These are phyloP conservation scores for Drosophila ficusphila DNA, from an alignment of 1,140 invertebrate species.

Conservation along the genomic window DNA sequence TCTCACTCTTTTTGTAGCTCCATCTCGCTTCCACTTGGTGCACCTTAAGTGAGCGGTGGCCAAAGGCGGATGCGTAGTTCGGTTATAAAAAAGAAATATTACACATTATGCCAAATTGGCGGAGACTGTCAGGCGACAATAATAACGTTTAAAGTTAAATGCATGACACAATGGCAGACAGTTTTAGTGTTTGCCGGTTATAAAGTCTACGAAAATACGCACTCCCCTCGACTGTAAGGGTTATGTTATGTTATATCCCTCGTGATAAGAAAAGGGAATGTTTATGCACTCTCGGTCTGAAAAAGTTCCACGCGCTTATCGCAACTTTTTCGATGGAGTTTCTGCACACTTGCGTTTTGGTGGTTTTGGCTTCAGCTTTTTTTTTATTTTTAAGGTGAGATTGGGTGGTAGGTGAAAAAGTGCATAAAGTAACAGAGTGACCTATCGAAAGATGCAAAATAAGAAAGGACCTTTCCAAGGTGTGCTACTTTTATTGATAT, in stretches of 20 bases:
- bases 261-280: slow-evolving; percentile 38
- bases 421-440: slow-evolving; percentile 10
- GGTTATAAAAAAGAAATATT: slow-evolving; percentile 83
- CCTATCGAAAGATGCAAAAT: not conserved
- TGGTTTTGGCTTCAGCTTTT: not conserved
- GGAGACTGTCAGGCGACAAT: slow-evolving; percentile 79
- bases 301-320: slow-evolving; percentile 42
- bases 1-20: not conserved
- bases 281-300: slow-evolving; percentile 45
- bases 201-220: slow-evolving; percentile 64
- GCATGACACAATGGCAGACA: slow-evolving; percentile 71
- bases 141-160: slow-evolving; percentile 81
- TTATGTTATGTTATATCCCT: slow-evolving; percentile 25
- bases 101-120: slow-evolving; percentile 81
- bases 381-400: slow-evolving; percentile 14
- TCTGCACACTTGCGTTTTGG: not conserved
- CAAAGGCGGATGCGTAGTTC: slow-evolving; percentile 56
- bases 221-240: slow-evolving; percentile 24
- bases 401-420: not conserved
- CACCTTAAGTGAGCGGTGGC: slow-evolving; percentile 56
- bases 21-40: slow-evolving; percentile 22
- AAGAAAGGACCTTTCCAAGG: too few relatives aligned
- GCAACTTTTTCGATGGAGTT: not conserved
- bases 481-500: too few relatives aligned
- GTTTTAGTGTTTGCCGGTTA: slow-evolving; percentile 66